Base-by-base conservation (phyloP, 2,888 invertebrate species). In the Platypus cylindrus region DNA sequence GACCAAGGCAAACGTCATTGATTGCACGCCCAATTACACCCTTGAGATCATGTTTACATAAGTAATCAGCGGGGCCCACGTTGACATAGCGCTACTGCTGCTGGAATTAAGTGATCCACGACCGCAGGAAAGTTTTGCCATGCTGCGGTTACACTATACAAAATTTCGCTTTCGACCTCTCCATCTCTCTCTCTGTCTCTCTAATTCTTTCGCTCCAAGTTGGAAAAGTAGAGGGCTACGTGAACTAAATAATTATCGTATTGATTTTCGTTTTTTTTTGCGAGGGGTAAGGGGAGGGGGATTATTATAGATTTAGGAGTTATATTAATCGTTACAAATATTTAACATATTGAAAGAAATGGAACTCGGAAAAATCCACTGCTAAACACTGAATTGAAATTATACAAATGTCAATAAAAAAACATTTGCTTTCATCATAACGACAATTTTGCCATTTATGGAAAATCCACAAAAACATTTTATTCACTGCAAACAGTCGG, bases 11-110 rank as follows among this genome's bases (percentile, higher is more conserved):
- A 57, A 58, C 58, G 56, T 53, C 59, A 59, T 57, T 59, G 61
- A 61, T 60, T 61, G 59, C 55, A 59, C 55, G 59, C 57, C 59
- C 61, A 60, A 61, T 61, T 61, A 61, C 61, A 57, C 59, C 55
- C 57, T 55, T 56, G 58, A 56, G 59, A 60, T 60, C 60, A 58
- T 60, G 60, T 61, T 61, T 61, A 59, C 61, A 58, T 60, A 60
- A 61, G 59, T 60, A 60, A 60, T 60, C 58, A n/a, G n/a, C n/a
- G n/a, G n/a, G n/a, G n/a, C n/a, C n/a, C n/a, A n/a, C 17, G 60
- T 59, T 58, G 59, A 58, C 59, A 58, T 53, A 59, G 55, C 58
- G 47, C 46, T 51, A 49, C 52, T 52, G 53, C 54, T 58, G 58
- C 54, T 52, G 57, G 61, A 62, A 62, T 62, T 60, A 60, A 62